Evolutionary conservation across 1,140 invertebrate species (phyloP).

Genomic region (Choristoneura fumiferana): DNA sequence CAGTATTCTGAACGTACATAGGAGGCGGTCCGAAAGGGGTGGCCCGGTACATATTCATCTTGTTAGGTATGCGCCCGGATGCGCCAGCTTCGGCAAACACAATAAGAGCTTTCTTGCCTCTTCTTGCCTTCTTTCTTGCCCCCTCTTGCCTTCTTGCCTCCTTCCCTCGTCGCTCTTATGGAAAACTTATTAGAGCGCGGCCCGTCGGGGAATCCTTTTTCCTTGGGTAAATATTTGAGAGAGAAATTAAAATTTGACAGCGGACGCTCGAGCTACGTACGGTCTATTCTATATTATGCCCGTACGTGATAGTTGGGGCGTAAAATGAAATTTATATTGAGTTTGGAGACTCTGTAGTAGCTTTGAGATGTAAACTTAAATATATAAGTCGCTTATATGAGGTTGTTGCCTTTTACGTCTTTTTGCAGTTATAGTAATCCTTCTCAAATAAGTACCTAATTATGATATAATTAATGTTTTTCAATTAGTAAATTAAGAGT

Average conservation of each 20-base stretch:
- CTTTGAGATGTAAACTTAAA: constrained; percentile 34
- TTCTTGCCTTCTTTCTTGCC: constrained; percentile 39
- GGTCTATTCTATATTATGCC: constrained; percentile 66
- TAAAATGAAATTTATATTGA: constrained; percentile 77
- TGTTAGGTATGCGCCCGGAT: constrained; percentile 76
- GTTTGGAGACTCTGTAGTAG: constrained; percentile 58
- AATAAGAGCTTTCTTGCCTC: constrained; percentile 59
- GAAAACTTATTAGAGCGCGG: constrained; percentile 77
- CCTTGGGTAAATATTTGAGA: constrained; percentile 77
- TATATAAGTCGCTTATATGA: constrained; percentile 16
- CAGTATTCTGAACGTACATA: constrained; percentile 47
- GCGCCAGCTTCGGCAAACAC: constrained; percentile 75
- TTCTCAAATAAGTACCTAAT: too few species aligned
- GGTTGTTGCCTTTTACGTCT: too few species aligned
- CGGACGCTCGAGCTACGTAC: constrained; percentile 59
- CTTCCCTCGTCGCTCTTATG: constrained; percentile 58
- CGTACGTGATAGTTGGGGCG: constrained; percentile 72
- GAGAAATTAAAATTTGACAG: constrained; percentile 79
- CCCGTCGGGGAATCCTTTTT: constrained; percentile 76
- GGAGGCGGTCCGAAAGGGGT: constrained; percentile 57
- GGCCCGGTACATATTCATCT: constrained; percentile 72
- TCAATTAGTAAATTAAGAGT: too few species aligned
- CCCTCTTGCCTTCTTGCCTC: constrained; percentile 24
- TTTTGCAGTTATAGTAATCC: too few species aligned
- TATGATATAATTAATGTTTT: too few species aligned